Conservation (phyloP, 1,140 invertebrate genomes). For the Lerema accius region DNA sequence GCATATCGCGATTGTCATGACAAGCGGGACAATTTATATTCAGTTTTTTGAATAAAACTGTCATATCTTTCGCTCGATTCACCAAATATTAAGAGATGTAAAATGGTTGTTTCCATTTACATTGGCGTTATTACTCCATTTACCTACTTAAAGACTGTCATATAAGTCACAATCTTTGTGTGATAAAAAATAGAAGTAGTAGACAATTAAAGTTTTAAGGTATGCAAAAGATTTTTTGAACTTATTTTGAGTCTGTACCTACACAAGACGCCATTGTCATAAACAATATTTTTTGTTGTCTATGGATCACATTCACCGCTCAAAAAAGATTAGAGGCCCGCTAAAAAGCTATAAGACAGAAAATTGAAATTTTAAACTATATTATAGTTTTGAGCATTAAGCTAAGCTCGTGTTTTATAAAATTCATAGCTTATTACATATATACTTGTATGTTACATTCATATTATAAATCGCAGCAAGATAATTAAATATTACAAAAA, state of each 20-base stretch:
- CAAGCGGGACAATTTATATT: background rate
- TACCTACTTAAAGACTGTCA: too few species aligned
- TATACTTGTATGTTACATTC: too few species aligned
- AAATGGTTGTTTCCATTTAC: background rate
- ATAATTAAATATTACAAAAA: too few species aligned
- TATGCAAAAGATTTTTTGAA: too few species aligned
- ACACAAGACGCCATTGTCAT: too few species aligned
- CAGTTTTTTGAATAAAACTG: background rate
- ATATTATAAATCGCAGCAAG: too few species aligned
- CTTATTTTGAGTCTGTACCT: too few species aligned
- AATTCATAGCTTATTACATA: slow-evolving; percentile 19
- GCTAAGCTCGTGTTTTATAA: slow-evolving; percentile 27
- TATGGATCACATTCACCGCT: slow-evolving; percentile 10
- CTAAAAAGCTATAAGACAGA: slow-evolving; percentile 20
- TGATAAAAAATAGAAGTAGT: too few species aligned
- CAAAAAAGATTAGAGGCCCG: slow-evolving; percentile 5
- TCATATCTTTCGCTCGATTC: background rate
- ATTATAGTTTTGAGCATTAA: slow-evolving; percentile 15
- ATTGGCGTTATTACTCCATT: too few species aligned
- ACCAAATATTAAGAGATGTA: background rate
- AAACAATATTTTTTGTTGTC: background rate
- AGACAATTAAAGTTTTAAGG: too few species aligned
- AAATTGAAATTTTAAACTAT: slow-evolving; percentile 12
- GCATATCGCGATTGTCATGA: too few species aligned
- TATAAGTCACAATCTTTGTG: too few species aligned